Evolutionary conservation across 37 sponge, comb jelly and placozoan genomes (phyloP), one percentile per base, ranked within the genome.

Genomic region (Diacarnus erythraeanus): DNA sequence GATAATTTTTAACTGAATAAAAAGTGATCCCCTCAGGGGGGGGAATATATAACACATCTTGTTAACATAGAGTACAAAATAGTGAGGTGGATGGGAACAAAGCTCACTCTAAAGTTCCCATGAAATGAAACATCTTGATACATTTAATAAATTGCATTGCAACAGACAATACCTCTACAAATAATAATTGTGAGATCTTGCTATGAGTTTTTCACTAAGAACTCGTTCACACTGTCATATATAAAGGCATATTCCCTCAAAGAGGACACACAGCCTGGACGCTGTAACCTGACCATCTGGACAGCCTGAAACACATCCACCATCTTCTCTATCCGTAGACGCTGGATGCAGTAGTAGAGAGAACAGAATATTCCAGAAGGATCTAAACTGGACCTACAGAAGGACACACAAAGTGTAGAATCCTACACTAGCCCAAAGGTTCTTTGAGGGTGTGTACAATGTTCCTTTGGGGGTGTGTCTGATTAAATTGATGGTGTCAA

Each of bases 281-380:
- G 43, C 73, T 91, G 87, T 40, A 77, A 72, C 42, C 82, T 61
- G 25, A 86, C 69, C 34, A 34, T 40, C 72, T 86, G 82, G 21
- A 85, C 91, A 0, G 87, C 71, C 57, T 86, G 87, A 68, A 91
- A 86, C 17, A 91, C 78, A 35, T 91, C 91, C 27, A 91, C 79
- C 34, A 76, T 61, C 26, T 78, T 77, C 74, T 91, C 91, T n/a
- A 39, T 38, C 17, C 65, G 31, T 18, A 86, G 60, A n/a, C 87
- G 47, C 58, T 91, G 78, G 12, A 91, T 78, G 70, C 87, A 91
- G 87, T 82, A 72, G 43, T 38, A 75, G 18, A 86, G 82, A 0
- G 87, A 59, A 37, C 83, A 78, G 66, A 91, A 79, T 30, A 91
- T 47, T 2, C 91, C 91, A 60, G 75, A 61, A 3, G 87, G 85